Conservation (phyloP, 2,888 invertebrate genomes). For the Baronia brevicornis region DNA sequence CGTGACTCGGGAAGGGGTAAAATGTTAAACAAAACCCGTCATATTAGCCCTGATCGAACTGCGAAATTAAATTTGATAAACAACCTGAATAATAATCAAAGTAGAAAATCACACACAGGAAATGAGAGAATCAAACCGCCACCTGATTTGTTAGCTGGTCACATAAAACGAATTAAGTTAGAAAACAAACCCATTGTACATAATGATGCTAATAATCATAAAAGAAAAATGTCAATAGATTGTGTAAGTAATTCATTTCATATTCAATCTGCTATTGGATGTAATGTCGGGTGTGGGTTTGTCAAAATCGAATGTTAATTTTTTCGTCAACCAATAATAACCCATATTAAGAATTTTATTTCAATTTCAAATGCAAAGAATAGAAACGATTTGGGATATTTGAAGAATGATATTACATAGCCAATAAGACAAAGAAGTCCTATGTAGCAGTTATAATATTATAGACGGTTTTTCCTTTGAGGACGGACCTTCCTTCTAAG, state of each 20-base stretch:
- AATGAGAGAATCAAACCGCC: constrained; percentile 48
- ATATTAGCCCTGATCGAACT: constrained; percentile 35
- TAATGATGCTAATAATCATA: constrained; percentile 29
- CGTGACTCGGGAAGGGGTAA: constrained; percentile 58
- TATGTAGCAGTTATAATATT: no score
- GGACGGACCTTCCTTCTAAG: no score
- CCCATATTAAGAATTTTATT: no score
- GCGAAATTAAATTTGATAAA: constrained; percentile 26
- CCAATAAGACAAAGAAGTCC: no score
- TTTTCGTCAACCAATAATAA: not conserved
- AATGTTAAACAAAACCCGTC: constrained; percentile 48
- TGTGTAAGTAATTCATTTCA: constrained; percentile 37
- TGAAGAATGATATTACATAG: no score
- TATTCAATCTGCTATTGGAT: no score
- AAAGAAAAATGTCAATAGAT: constrained; percentile 53
- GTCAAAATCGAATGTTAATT: not conserved
- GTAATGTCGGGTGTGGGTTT: no score
- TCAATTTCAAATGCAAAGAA: not conserved
- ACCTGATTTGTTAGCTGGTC: constrained; percentile 49
- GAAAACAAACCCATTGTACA: constrained; percentile 29
- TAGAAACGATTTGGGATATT: no score
- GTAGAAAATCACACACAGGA: constrained; percentile 26
- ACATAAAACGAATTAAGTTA: constrained; percentile 57
- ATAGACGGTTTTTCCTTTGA: no score
- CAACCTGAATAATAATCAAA: constrained; percentile 19